These are phyloP conservation scores for Pseudomyrmex dendroicus DNA, from an alignment of 1,140 invertebrate genomes.

Conservation along the genomic window DNA sequence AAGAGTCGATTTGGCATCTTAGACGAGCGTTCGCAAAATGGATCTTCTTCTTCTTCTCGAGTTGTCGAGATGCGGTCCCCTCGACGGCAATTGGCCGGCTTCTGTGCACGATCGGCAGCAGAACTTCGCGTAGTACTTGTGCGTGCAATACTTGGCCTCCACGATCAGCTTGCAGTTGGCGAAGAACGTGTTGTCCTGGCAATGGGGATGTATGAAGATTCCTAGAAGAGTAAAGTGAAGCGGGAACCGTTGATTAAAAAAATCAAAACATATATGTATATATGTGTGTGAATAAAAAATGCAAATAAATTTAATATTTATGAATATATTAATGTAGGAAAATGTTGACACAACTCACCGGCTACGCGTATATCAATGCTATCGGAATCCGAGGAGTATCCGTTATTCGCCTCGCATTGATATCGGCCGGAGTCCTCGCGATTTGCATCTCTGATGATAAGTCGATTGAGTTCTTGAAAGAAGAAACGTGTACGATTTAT, in stretches of 20 bases:
- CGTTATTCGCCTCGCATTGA: constrained; percentile 91
- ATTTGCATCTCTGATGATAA: constrained; percentile 88
- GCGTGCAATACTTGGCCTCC: constrained; percentile 91
- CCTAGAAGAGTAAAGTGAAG: constrained; percentile 84
- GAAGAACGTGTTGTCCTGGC: constrained; percentile 94
- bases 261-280: no score
- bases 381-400: constrained; percentile 87
- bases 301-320: not conserved
- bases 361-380: constrained; percentile 88
- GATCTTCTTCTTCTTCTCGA: constrained; percentile 77
- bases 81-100: constrained; percentile 89
- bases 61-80: constrained; percentile 81
- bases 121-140: constrained; percentile 96
- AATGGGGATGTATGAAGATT: constrained; percentile 90
- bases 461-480: constrained; percentile 87
- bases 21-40: constrained; percentile 61
- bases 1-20: constrained; percentile 44
- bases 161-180: constrained; percentile 96
- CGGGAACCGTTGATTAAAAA: no score
- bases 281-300: no score
- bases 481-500: constrained; percentile 58
- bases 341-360: constrained; percentile 85
- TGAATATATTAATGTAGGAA: not conserved
- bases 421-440: constrained; percentile 91
- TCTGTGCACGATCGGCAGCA: constrained; percentile 96